A percentile compares a stretch with the other conserved stretches of the same genome.
Evolutionary conservation across 2,113 vertebrate genomes (phyloP).

Genomic region (Muscicapa adusta): DNA sequence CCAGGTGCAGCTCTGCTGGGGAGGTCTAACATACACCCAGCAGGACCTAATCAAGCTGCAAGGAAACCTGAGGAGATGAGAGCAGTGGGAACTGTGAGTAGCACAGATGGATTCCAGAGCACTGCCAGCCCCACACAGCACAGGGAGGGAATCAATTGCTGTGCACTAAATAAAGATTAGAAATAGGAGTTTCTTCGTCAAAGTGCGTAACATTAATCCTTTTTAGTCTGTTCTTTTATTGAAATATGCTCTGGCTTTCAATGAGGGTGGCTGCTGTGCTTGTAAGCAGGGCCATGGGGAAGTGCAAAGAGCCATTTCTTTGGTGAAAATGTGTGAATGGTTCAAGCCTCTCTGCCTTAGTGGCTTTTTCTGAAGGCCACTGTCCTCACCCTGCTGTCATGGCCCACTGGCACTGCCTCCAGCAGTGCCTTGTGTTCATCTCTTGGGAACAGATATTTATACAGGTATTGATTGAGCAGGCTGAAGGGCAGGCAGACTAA

Average conservation of each 20-base stretch:
- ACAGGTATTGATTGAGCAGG: background rate
- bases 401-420: background rate
- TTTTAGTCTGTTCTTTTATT: background rate
- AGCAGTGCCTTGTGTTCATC: background rate
- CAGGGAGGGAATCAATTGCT: background rate
- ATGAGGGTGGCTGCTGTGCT: background rate
- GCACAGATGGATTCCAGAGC: background rate
- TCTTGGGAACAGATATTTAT: background rate
- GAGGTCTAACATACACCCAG: slow-evolving; percentile 23
- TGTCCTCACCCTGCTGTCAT: background rate
- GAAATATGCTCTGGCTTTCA: background rate
- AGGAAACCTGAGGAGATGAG: slow-evolving; percentile 26
- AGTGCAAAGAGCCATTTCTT: background rate
- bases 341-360: background rate
- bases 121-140: background rate
- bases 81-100: background rate
- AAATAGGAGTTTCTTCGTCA: background rate
- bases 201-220: background rate
- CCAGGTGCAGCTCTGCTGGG: slow-evolving; percentile 14
- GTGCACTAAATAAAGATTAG: background rate
- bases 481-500: background rate
- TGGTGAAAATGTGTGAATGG: background rate
- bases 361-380: background rate
- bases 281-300: background rate
- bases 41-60: slow-evolving; percentile 27